These are phyloP conservation scores for Trididemnum clinides DNA, from an alignment of 23 tunicate species.

Conservation along the genomic window DNA sequence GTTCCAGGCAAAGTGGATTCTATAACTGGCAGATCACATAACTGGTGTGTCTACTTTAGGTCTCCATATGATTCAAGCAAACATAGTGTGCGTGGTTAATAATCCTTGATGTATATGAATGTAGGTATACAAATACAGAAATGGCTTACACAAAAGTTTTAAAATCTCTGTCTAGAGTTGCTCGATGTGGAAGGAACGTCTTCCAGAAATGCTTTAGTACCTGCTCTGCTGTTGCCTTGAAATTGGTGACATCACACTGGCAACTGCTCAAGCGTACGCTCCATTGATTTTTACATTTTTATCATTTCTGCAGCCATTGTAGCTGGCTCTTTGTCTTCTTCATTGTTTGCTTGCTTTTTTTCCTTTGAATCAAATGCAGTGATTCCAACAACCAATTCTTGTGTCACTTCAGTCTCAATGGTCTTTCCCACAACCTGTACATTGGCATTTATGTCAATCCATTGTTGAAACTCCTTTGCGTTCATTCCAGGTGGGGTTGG, in stretches of 20 bases:
- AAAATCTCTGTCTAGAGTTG: no score
- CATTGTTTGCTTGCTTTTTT: neutral
- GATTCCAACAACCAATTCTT: neutral
- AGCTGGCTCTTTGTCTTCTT: neutral
- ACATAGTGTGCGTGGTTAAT: constrained; percentile 6
- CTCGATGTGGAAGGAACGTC: neutral
- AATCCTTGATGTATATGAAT: constrained; percentile 12
- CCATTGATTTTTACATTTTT: constrained; percentile 2
- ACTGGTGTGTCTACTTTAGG: no score
- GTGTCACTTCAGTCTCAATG: neutral
- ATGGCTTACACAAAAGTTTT: neutral
- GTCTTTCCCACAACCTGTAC: neutral
- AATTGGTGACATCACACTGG: neutral
- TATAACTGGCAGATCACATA: no score
- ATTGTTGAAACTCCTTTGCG: no score
- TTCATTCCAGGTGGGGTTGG: neutral
- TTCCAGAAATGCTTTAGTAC: neutral
- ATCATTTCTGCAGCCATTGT: neutral
- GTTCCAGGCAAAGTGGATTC: no score
- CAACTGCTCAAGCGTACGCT: constrained; percentile 9
- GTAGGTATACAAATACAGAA: neutral
- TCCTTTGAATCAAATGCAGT: neutral
- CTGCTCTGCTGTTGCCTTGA: no score
- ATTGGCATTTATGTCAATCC: neutral
- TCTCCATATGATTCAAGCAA: constrained; percentile 9